A percentile compares a stretch with the other conserved stretches of the same genome.
Conservation (phyloP, 2,113 vertebrate genomes). For the Mesembrinibis cayennensis region DNA sequence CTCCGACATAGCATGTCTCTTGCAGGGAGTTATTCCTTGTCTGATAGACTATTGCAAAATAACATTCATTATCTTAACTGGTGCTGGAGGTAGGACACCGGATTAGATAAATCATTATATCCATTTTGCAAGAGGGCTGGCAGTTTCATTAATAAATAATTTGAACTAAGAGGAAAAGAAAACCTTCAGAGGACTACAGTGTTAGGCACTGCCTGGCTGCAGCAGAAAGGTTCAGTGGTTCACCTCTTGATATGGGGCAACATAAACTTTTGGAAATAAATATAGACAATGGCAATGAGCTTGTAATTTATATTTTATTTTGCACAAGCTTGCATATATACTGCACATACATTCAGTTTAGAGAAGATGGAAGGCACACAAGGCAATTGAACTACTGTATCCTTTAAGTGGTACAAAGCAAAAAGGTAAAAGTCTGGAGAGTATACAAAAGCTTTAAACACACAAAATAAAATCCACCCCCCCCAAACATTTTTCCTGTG, state of each 20-base stretch:
- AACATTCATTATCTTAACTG: slow-evolving; percentile 51
- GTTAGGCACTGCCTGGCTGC: neutral
- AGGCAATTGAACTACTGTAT: slow-evolving; percentile 95
- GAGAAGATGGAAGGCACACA: slow-evolving; percentile 97
- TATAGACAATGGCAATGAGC: slow-evolving; percentile 79
- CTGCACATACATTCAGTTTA: slow-evolving; percentile 99
- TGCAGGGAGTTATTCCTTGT: slow-evolving; percentile 27
- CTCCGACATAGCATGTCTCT: slow-evolving; percentile 1
- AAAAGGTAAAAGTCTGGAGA: slow-evolving; percentile 88
- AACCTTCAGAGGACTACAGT: neutral
- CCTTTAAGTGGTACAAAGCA: slow-evolving; percentile 91
- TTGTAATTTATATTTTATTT: slow-evolving; percentile 96
- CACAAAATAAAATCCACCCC: slow-evolving; percentile 82
- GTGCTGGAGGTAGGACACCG: slow-evolving; percentile 17
- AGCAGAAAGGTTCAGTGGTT: neutral
- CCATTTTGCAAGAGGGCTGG: slow-evolving; percentile 51
- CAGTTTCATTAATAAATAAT: slow-evolving; percentile 38
- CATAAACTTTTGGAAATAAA: slow-evolving; percentile 42
- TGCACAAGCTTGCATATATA: slow-evolving; percentile 99
- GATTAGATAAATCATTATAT: slow-evolving; percentile 44
- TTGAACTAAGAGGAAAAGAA: neutral
- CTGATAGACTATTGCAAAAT: slow-evolving; percentile 48
- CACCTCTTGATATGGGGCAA: neutral
- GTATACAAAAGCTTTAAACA: slow-evolving; percentile 90
- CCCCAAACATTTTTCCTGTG: slow-evolving; percentile 68